Evolutionary conservation across 2,797 vertebrate genomes (phyloP), one percentile per base, ranked within the genome.

Genomic region (Sphenopsis melanotis): DNA sequence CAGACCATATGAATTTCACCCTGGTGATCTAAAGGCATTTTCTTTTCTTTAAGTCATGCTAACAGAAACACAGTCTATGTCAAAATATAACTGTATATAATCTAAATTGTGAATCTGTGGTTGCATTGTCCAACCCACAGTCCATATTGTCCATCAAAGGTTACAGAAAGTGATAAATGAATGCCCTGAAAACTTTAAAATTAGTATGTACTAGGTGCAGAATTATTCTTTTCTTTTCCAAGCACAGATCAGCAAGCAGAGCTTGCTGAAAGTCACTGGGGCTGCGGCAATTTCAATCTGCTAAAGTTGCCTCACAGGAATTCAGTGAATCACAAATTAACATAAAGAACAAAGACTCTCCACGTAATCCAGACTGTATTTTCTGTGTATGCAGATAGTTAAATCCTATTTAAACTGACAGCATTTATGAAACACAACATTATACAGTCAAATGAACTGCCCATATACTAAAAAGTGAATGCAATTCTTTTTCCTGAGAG

Each of bases 401-500:
- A 86, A 81, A 68, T 80, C 34, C 50, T 92, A n/a, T 49, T 60
- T 47, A 93, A 83, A 69, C 18, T 61, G 41, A 52, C 37, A 93
- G 41, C 6, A 75, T 78, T 90, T 71, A 78, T 90, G 66, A 46
- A 24, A 82, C 6, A 42, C 21, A 79, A 36, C 30, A 76, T 81
- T 61, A 66, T 81, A 44, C 32, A 59, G 36, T 90, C 65, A 96
- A 96, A 95, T 70, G 39, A 97, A 94, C 96, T 89, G 24, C 10
- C 72, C 37, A 4, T 70, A 52, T 60, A 86, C 68, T 55, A 53
- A 94, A 96, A 93, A 77, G 34, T 79, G 93, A 96, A 96, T 10
- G 57, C 59, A 70, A 64, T 83, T 69, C 10, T 89, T 97, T 78
- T 96, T 83, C 61, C 84, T 91, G 53, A 94, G 55, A 83, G 12